Evolutionary conservation across 1,140 invertebrate species (phyloP).

Genomic region (Tribolium madens): DNA sequence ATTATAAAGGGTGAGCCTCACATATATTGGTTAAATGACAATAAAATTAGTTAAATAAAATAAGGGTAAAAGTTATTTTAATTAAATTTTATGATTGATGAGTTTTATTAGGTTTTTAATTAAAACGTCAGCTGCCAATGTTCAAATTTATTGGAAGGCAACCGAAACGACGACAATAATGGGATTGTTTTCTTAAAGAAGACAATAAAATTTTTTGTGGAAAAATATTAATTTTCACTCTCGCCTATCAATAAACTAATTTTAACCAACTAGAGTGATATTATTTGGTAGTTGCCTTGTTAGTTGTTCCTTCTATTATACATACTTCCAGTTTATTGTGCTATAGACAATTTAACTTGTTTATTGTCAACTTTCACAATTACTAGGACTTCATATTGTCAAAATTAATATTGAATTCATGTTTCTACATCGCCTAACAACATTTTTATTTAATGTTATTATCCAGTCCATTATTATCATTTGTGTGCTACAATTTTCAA

Average conservation of each 20-base stretch:
- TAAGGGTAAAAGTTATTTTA: slow-evolving; percentile 39
- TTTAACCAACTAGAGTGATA: not conserved
- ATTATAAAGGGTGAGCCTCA: not conserved
- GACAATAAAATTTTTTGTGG: not conserved
- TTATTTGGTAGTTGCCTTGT: slow-evolving; percentile 19
- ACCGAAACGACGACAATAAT: slow-evolving; percentile 30
- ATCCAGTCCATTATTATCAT: not conserved
- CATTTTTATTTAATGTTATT: not conserved
- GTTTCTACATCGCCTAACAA: not conserved
- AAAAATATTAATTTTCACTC: not conserved
- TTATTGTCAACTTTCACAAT: slow-evolving; percentile 20
- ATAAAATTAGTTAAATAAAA: slow-evolving; percentile 43
- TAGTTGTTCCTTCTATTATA: slow-evolving; percentile 2
- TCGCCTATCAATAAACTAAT: slow-evolving; percentile 12
- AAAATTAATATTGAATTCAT: slow-evolving; percentile 5
- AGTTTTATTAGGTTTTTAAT: slow-evolving; percentile 41
- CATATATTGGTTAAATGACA: slow-evolving; percentile 21
- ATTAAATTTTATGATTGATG: slow-evolving; percentile 45
- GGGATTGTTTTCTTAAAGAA: slow-evolving; percentile 32
- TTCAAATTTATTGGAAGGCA: slow-evolving; percentile 37
- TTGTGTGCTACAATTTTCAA: not conserved
- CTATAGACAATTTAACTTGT: slow-evolving; percentile 26
- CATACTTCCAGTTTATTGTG: slow-evolving; percentile 4
- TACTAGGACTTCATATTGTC: slow-evolving; percentile 3
- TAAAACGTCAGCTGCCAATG: slow-evolving; percentile 40